Base-by-base conservation (phyloP, 2,113 vertebrate genomes). In the western clawed frog (Xenopus tropicalis) region DNA sequence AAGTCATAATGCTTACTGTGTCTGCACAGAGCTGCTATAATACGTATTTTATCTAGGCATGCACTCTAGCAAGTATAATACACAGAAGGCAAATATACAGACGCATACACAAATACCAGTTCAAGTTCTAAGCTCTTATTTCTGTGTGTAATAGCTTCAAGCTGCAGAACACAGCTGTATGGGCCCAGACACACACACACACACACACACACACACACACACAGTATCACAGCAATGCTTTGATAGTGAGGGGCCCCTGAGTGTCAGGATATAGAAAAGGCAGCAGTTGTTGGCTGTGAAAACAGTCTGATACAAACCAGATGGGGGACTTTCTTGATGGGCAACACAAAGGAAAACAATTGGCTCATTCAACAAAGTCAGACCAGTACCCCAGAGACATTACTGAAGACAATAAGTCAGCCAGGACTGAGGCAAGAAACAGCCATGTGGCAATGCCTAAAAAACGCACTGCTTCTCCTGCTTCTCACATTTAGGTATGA, bases 241-340 rank as follows among this genome's bases (percentile, higher is more conserved):
- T 90, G 90, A 91, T 88, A 91, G 88, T 77, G 77, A 79, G 86
- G 86, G 88, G 89, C 88, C 88, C 88, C 83, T 62, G 90, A 91
- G 90, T 92, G 90, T 92, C 87, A 90, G 90, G 87, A 87, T 90
- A 89, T 81, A 87, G 89, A 87, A 90, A 91, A 91, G 88, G 90
- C 91, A 91, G 89, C 88, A 85, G 88, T 88, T 89, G 88, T 78
- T 93, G 91, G 91, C 91, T 91, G 91, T 92, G 91, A 93, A 93
- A 92, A 91, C 87, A 92, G 87, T 90, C 89, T 93, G 90, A 93
- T 93, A 88, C 83, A 92, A 93, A 94, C 90, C 93, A 94, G 93
- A 94, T 93, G 93, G 90, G 48, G 89, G 85, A 87, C 89, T 86
- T 80, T 86, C 84, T 90, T 85, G 82, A 86, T 87, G 88, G 88